Conservation (phyloP, 1,140 invertebrate species). For the Papilio dardanus region DNA sequence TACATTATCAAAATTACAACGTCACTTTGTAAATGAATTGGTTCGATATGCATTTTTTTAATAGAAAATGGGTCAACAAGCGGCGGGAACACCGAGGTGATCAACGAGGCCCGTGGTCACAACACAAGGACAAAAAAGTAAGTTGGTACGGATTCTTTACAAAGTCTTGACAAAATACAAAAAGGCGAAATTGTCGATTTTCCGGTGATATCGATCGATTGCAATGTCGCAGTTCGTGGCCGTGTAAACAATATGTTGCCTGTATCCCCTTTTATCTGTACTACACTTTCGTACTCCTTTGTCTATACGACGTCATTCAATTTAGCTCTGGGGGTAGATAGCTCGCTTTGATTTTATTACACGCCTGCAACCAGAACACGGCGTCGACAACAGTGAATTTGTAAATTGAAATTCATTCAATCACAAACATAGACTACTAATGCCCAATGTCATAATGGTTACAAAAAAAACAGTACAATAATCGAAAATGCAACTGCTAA, state of each 20-base stretch:
- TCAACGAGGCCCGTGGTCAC: no score
- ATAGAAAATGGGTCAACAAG: no score
- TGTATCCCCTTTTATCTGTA: neutral
- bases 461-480: no score
- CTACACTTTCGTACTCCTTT: neutral
- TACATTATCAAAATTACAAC: neutral
- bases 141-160: neutral
- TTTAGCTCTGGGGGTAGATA: neutral
- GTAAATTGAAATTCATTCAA: no score
- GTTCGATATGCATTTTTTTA: neutral
- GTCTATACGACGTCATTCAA: neutral
- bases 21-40: neutral
- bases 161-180: neutral
- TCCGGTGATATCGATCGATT: neutral
- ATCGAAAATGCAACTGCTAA: no score
- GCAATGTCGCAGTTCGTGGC: neutral
- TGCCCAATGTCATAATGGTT: no score
- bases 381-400: no score
- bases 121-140: no score
- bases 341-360: constrained; percentile 1
- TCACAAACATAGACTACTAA: no score
- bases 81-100: no score
- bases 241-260: neutral
- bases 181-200: neutral
- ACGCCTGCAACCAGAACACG: neutral